Conservation (phyloP, 2,888 invertebrate genomes). For the Capitulum mitella region DNA sequence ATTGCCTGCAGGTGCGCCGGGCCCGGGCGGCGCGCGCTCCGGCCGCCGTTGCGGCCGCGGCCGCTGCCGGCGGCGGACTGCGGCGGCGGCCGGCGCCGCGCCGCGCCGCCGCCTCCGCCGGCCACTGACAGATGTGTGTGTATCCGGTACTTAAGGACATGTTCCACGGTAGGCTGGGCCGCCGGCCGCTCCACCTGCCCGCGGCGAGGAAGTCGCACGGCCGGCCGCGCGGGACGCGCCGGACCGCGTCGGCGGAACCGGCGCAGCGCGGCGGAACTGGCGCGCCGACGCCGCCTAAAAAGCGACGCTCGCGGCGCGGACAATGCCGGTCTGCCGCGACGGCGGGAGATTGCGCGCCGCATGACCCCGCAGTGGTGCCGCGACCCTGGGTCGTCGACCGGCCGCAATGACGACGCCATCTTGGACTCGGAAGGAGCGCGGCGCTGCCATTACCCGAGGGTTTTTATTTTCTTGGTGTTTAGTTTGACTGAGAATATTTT, state of each 20-base stretch:
- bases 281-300: not conserved
- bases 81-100: not conserved
- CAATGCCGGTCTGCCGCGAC: not conserved
- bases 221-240: not conserved
- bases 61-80: not conserved
- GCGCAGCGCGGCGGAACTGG: constrained; percentile 1
- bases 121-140: constrained; percentile 15
- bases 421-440: too few relatives aligned
- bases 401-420: too few relatives aligned
- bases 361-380: too few relatives aligned
- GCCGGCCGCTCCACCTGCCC: not conserved
- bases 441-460: too few relatives aligned
- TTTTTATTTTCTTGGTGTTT: too few relatives aligned
- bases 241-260: not conserved
- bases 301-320: not conserved
- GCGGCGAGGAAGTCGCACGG: not conserved
- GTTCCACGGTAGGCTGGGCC: constrained; percentile 11
- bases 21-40: not conserved
- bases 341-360: too few relatives aligned
- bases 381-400: too few relatives aligned
- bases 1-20: constrained; percentile 37
- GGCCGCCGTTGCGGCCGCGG: not conserved
- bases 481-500: too few relatives aligned
- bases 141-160: constrained; percentile 24
- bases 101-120: not conserved